Evolutionary conservation across 30 jellyfish, hydroid and myxozoan species (phyloP), one percentile per base, ranked within the genome.

Genomic region (Morbakka virulenta): DNA sequence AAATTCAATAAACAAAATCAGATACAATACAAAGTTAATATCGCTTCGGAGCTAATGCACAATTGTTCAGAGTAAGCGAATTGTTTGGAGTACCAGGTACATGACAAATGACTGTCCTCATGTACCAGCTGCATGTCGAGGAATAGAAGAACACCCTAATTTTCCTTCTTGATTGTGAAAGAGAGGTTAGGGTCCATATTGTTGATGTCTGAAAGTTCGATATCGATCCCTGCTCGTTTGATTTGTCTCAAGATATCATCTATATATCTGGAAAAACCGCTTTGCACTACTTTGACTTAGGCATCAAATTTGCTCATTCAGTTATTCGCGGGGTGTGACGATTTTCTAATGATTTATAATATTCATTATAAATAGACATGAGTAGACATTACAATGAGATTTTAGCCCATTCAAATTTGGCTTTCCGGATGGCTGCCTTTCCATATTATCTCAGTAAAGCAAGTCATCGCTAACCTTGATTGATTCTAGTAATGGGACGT

Each of bases 271-370:
- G 83, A 36, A 48, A n/a, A 71, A 35, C 41, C 77, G 32, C 23
- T 4, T 25, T 35, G 77, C 2, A 35, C 83, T 12, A 31, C 80
- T 71, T 48, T 71, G 28, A 71, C 25, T 50, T 27, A 26, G 77
- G 23, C 26, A 22, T 71, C 83, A 71, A 71, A 71, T 71, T 50
- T 71, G 31, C 83, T 71, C 52, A 71, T 25, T 76, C 83, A 71
- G 31, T 24, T 30, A 23, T 69, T 69, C 77, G 84, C 84, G 25
- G 52, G 82, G 64, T n/a, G n/a, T n/a, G n/a, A n/a, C n/a, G n/a
- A n/a, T n/a, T n/a, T n/a, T n/a, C n/a, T n/a, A n/a, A n/a, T n/a
- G n/a, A n/a, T n/a, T n/a, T n/a, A n/a, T n/a, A n/a, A n/a, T n/a
- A n/a, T n/a, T n/a, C n/a, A n/a, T n/a, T n/a, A n/a, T n/a, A n/a